Conservation (phyloP, 2,797 vertebrate genomes). For the Botia kubotai region DNA sequence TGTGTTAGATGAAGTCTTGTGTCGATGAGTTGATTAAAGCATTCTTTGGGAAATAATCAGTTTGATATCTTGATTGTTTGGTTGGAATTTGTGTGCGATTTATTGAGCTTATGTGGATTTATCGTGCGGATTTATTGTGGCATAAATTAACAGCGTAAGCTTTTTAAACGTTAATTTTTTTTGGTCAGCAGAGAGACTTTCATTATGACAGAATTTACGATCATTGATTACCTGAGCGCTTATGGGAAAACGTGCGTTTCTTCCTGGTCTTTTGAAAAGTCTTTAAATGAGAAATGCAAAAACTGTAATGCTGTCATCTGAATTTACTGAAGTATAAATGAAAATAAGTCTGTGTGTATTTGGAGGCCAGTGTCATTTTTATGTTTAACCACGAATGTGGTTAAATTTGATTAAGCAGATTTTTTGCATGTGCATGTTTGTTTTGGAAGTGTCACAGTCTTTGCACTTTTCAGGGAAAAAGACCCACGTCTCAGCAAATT, state of each 20-base stretch:
- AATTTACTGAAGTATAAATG: background rate
- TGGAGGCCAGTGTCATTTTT: background rate
- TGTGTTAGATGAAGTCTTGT: conserved; percentile 22
- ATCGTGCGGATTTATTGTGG: background rate
- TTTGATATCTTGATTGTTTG: conserved; percentile 8
- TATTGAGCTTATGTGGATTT: background rate
- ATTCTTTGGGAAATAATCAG: conserved; percentile 26
- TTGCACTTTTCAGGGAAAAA: background rate
- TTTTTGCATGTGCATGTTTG: background rate
- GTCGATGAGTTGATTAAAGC: conserved; percentile 37
- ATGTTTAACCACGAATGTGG: background rate
- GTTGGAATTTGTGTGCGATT: background rate
- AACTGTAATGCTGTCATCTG: background rate
- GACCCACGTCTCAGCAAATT: background rate
- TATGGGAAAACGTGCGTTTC: background rate
- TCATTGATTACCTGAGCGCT: background rate
- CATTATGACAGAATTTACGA: background rate
- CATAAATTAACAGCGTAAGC: background rate
- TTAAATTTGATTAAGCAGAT: background rate
- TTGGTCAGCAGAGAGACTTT: background rate
- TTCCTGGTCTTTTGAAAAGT: background rate
- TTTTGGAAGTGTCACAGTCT: background rate
- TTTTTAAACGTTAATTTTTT: background rate
- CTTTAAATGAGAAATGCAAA: background rate
- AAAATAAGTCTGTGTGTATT: background rate